These are phyloP conservation scores for Melanargia galathea DNA, from an alignment of 2,888 invertebrate species.

Conservation along the genomic window DNA sequence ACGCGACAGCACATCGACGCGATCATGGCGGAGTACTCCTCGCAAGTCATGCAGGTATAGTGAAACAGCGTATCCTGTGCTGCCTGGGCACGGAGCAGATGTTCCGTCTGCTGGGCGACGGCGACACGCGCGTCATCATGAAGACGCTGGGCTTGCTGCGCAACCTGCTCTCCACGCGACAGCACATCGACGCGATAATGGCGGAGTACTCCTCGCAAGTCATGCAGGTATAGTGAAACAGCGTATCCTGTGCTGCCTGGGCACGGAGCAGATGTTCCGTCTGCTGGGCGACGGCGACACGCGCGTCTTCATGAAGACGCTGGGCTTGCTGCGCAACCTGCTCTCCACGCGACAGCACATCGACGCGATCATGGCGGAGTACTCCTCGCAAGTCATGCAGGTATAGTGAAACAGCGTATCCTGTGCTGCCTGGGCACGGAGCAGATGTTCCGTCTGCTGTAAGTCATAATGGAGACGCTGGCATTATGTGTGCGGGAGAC, in stretches of 20 bases:
- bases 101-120: constrained; percentile 92
- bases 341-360: constrained; percentile 94
- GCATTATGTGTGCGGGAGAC: too few relatives aligned
- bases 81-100: constrained; percentile 94
- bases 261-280: constrained; percentile 94
- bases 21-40: constrained; percentile 90
- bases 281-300: constrained; percentile 94
- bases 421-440: constrained; percentile 92
- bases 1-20: constrained; percentile 94
- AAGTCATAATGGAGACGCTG: too few relatives aligned
- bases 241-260: constrained; percentile 90
- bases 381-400: constrained; percentile 89
- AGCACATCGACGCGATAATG: constrained; percentile 96
- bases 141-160: constrained; percentile 93
- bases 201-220: constrained; percentile 87
- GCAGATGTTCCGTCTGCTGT: constrained; percentile 92
- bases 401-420: constrained; percentile 81
- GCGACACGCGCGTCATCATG: too few relatives aligned
- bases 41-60: constrained; percentile 87
- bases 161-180: constrained; percentile 92
- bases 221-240: constrained; percentile 81
- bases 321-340: constrained; percentile 93
- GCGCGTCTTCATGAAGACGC: too few relatives aligned
- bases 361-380: constrained; percentile 92
- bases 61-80: constrained; percentile 84